These are phyloP conservation scores for Rhopalosiphum nymphaeae DNA, from an alignment of 2,888 invertebrate genomes.

Conservation along the genomic window DNA sequence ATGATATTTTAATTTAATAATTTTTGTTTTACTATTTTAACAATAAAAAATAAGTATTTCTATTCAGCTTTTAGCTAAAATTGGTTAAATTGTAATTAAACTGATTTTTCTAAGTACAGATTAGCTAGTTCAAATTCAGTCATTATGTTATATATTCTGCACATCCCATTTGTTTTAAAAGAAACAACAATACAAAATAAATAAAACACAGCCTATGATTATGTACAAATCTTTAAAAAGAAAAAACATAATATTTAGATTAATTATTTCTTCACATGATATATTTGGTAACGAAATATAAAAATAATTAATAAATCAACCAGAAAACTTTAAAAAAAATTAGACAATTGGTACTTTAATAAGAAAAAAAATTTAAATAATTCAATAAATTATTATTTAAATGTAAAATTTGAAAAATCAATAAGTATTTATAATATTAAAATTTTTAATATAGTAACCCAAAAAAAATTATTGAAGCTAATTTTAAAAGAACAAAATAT, in stretches of 20 bases:
- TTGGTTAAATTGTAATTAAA: not conserved
- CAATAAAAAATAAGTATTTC: not conserved
- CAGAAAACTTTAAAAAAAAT: not conserved
- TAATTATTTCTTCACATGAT: not conserved
- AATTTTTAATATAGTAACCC: slow-evolving; percentile 37
- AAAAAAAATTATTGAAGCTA: not conserved
- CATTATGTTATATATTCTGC: not conserved
- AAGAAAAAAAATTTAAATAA: not conserved
- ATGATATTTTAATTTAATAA: not conserved
- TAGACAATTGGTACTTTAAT: not conserved
- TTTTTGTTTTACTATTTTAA: not conserved
- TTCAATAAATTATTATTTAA: slow-evolving; percentile 9
- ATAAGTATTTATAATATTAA: slow-evolving; percentile 10
- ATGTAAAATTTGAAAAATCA: not conserved
- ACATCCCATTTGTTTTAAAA: slow-evolving; percentile 36
- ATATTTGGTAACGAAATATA: slow-evolving; percentile 17
- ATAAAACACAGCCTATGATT: slow-evolving; percentile 55
- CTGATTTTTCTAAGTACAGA: slow-evolving; percentile 33
- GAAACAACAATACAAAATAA: slow-evolving; percentile 45
- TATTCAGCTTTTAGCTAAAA: not conserved
- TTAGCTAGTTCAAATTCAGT: slow-evolving; percentile 28
- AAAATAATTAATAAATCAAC: slow-evolving; percentile 24
- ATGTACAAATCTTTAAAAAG: slow-evolving; percentile 10
- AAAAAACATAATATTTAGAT: not conserved
- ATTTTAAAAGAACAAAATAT: slow-evolving; percentile 32